Evolutionary conservation across 2,113 vertebrate genomes (phyloP).

Genomic region (Isurus oxyrinchus): DNA sequence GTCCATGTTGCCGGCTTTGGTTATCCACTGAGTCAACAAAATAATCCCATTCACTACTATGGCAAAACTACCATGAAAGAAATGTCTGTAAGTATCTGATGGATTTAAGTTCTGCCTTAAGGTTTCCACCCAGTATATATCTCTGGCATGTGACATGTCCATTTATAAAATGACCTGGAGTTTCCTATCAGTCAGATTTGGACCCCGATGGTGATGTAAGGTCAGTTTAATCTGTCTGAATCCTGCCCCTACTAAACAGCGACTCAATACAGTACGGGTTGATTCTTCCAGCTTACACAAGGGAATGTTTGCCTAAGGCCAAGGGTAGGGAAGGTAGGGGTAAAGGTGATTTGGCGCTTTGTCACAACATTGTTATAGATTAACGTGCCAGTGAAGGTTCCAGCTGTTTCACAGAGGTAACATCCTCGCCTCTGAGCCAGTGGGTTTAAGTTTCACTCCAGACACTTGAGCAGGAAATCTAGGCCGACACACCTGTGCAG

Average conservation of each 20-base stretch:
- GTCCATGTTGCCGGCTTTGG: constrained; percentile 87
- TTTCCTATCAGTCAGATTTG: not conserved
- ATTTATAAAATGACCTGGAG: not conserved
- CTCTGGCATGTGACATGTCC: not conserved
- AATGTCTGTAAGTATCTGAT: constrained; percentile 64
- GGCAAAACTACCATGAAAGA: constrained; percentile 76
- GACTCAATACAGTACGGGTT: too few relatives aligned
- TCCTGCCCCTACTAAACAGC: not conserved
- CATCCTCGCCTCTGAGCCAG: not conserved
- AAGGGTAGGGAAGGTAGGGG: not conserved
- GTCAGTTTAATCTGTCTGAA: not conserved
- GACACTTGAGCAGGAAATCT: not conserved
- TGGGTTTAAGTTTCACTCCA: not conserved
- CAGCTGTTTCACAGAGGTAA: not conserved
- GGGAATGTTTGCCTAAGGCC: not conserved
- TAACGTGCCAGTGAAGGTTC: not conserved
- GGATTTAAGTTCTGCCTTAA: not conserved
- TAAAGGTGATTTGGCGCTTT: not conserved
- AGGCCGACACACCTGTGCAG: not conserved
- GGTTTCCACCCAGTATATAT: not conserved
- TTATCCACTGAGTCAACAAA: constrained; percentile 67
- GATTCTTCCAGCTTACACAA: too few relatives aligned
- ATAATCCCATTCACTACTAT: constrained; percentile 81
- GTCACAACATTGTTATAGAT: not conserved
- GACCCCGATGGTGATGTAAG: not conserved